These are phyloP conservation scores for Phycodurus eques DNA, from an alignment of 2,113 vertebrate genomes.

Conservation along the genomic window DNA sequence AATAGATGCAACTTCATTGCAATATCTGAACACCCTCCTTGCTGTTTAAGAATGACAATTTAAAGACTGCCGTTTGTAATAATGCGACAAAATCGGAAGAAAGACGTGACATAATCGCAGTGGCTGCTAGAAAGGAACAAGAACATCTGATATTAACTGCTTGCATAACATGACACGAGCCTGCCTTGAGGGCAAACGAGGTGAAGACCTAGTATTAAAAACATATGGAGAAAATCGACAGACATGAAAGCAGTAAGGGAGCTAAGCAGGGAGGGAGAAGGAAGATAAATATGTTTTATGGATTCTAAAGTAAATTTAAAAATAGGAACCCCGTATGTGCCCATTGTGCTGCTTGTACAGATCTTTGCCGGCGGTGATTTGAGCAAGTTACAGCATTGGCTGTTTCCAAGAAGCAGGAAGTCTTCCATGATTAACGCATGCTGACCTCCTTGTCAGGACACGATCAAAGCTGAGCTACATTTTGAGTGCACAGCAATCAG, in stretches of 20 bases:
- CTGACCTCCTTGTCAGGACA: constrained; percentile 26
- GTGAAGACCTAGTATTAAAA: constrained; percentile 16
- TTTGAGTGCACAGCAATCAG: constrained; percentile 5
- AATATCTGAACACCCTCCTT: not conserved
- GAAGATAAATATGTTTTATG: constrained; percentile 36
- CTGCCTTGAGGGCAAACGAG: constrained; percentile 47
- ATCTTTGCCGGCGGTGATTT: constrained; percentile 26
- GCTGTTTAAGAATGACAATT: not conserved
- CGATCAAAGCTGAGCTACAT: constrained; percentile 19
- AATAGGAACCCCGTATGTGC: constrained; percentile 42
- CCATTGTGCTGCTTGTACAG: constrained; percentile 30
- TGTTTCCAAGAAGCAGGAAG: constrained; percentile 14
- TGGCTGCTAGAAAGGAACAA: constrained; percentile 31
- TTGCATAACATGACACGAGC: constrained; percentile 50
- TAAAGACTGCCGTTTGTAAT: not conserved
- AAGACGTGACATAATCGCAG: constrained; percentile 28
- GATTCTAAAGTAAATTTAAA: constrained; percentile 23
- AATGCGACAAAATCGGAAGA: not conserved
- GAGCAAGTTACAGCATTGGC: constrained; percentile 29
- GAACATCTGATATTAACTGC: constrained; percentile 46
- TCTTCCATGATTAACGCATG: constrained; percentile 23
- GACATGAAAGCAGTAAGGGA: constrained; percentile 5
- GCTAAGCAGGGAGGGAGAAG: constrained; percentile 7
- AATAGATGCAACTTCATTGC: not conserved
- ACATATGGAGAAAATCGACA: not conserved